Base-by-base conservation (phyloP, 2,888 invertebrate species). In the Rhabditoides inermis region DNA sequence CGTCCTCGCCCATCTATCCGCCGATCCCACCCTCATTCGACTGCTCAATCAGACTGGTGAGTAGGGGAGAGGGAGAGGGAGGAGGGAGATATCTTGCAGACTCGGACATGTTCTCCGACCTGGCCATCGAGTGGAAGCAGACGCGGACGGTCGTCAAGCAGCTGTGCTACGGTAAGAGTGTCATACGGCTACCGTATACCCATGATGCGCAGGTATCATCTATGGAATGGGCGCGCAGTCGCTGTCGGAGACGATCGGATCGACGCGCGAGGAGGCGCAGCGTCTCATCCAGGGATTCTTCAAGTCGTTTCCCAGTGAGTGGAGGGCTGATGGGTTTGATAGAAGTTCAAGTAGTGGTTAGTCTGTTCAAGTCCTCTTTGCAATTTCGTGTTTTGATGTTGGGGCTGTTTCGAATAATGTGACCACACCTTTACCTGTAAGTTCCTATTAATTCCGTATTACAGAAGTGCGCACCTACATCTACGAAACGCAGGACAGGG, bases 161-260 rank as follows among this genome's bases (percentile, higher is more conserved):
- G 32, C 47, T 63, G 4, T 61, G 59, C 42, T 80, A 63, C 45
- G 62, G 53, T 12, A 28, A n/a, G 10, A n/a, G n/a, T n/a, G n/a
- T n/a, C n/a, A n/a, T n/a, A n/a, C n/a, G n/a, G n/a, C n/a, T n/a
- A n/a, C n/a, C n/a, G n/a, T n/a, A n/a, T n/a, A n/a, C n/a, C n/a
- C n/a, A 79, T 83, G 94, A 28, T 90, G 90, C 77, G 95, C 95
- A 78, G 94, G 90, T 5, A 89, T 98, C 72, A 86, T 98, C 53
- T 98, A 98, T 77, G 98, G 95, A 6, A 95, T 95, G 86, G 90
- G 94, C 2, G 82, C 84, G 54, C 86, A 84, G 71, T 83, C 87
- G 0, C 80, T 98, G 28, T 84, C 87, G 0, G 86, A 88, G 56
- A 84, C 85, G 60, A 80, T 95, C 32, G 84, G 84, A 51, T 84